Percentiles rank a stretch among this genome's conserved stretches.
phyloP scores from a whole-genome alignment of 1,140 invertebrate genomes.

The Penaeus vannamei region DNA sequence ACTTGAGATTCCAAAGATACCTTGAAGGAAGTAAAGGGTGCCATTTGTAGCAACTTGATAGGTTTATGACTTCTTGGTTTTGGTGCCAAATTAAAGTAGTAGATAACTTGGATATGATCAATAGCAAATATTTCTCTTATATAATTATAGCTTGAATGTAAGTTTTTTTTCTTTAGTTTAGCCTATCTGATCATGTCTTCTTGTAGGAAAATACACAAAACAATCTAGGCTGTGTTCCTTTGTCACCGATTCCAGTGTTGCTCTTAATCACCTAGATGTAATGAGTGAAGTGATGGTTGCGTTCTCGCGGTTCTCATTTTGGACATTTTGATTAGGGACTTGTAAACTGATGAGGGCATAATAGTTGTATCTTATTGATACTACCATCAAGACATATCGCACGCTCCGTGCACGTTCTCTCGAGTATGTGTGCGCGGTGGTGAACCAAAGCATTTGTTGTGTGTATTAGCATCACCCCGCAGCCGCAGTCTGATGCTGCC shows the following conservation, averaged over 20 bases:
- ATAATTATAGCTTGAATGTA: slow-evolving; percentile 55
- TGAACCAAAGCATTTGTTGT: slow-evolving; percentile 62
- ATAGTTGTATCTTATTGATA: slow-evolving; percentile 54
- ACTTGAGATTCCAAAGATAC: slow-evolving; percentile 57
- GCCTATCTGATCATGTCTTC: slow-evolving; percentile 59
- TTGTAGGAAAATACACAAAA: slow-evolving; percentile 62
- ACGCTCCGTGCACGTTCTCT: slow-evolving; percentile 26
- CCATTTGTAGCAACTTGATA: slow-evolving; percentile 55
- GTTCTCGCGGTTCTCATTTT: slow-evolving; percentile 43
- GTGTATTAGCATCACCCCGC: slow-evolving; percentile 49
- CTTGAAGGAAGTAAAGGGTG: slow-evolving; percentile 51
- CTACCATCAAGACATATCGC: slow-evolving; percentile 61
- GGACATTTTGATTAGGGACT: slow-evolving; percentile 48
- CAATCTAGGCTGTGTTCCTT: slow-evolving; percentile 56
- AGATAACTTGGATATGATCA: slow-evolving; percentile 54
- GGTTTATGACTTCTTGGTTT: slow-evolving; percentile 55
- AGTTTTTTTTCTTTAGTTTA: slow-evolving; percentile 51
- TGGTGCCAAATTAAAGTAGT: slow-evolving; percentile 63
- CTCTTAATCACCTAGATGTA: slow-evolving; percentile 57
- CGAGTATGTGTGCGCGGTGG: slow-evolving; percentile 9
- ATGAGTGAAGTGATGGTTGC: slow-evolving; percentile 45
- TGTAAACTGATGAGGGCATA: slow-evolving; percentile 56
- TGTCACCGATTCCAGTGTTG: slow-evolving; percentile 60
- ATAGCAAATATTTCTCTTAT: slow-evolving; percentile 53
- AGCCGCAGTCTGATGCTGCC: slow-evolving; percentile 21